Evolutionary conservation across 2,888 invertebrate species (phyloP), one percentile per base, ranked within the genome.

Genomic region (Eugnorisma glareosa): DNA sequence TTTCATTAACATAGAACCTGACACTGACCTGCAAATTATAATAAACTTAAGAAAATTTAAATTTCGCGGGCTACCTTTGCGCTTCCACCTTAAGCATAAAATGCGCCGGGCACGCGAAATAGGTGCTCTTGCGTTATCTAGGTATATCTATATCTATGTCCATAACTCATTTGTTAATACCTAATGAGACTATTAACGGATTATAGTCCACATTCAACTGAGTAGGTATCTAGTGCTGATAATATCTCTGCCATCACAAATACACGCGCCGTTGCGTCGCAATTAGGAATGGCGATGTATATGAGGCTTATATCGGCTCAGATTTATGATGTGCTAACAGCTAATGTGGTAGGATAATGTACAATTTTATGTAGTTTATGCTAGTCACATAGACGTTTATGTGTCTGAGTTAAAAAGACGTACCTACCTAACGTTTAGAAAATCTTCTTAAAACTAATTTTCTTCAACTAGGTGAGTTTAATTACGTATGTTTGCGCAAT

Each of bases 261-360:
- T 35, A 40, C 21, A 48, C 40, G 66, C 35, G 21, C 68, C 54
- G 37, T n/a, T 51, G 35, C 21, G 21, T 54, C 35, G 66, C 48
- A 67, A 77, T 73, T 83, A 73, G 40, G 15, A 57, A 70, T 63
- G 21, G n/a, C 18, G 75, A 66, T 80, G 13, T 61, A 6, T 45
- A n/a, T 28, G 66, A 54, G 15, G 57, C 24, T 67, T 48, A 64
- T 54, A 40, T 45, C 21, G 18, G 8, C 21, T 7, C 45, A 48
- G n/a, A 82, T 75, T 80, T 54, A 80, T 59, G 67, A 67, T n/a
- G 37, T 37, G 57, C 31, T 67, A n/a, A 31, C 13, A 37, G 8
- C 11, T 21, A 31, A 45, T 67, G n/a, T 43, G n/a, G 13, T 28
- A 24, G 10, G 2, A 13, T 31, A 67, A 35, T 24, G 18, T 48